Conservation (phyloP, 2,797 vertebrate species). For the Australoheros facetus region DNA sequence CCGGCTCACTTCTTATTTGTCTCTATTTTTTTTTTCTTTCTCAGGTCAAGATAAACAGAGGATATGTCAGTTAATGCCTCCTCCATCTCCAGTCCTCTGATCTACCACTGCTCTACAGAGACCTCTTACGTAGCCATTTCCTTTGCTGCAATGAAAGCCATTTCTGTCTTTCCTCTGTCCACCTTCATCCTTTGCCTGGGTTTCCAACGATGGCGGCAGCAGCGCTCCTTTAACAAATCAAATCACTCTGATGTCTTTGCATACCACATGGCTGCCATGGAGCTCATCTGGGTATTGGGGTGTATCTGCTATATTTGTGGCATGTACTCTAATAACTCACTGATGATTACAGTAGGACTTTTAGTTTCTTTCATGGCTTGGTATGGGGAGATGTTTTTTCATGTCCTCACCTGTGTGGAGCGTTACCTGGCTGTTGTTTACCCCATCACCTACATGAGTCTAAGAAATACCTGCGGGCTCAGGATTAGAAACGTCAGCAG, state of each 20-base stretch:
- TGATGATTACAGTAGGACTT: not conserved
- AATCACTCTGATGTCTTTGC: not conserved
- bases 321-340: not conserved
- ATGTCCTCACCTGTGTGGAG: too few relatives aligned
- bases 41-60: not conserved
- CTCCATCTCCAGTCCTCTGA: rapidly evolving
- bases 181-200: not conserved
- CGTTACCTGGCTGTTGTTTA: not conserved
- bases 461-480: too few relatives aligned
- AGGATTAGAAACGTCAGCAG: too few relatives aligned
- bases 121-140: rapidly evolving
- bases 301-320: not conserved
- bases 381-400: too few relatives aligned
- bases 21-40: not conserved
- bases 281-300: not conserved
- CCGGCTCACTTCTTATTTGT: not conserved
- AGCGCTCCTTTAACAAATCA: not conserved
- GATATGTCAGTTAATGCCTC: not conserved
- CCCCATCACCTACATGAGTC: not conserved
- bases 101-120: not conserved
- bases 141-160: not conserved
- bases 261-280: not conserved
- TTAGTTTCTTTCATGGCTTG: rapidly evolving
- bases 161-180: not conserved
- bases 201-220: not conserved